phyloP scores from a whole-genome alignment of 2,113 vertebrate species.

The Rhipidura dahli region DNA sequence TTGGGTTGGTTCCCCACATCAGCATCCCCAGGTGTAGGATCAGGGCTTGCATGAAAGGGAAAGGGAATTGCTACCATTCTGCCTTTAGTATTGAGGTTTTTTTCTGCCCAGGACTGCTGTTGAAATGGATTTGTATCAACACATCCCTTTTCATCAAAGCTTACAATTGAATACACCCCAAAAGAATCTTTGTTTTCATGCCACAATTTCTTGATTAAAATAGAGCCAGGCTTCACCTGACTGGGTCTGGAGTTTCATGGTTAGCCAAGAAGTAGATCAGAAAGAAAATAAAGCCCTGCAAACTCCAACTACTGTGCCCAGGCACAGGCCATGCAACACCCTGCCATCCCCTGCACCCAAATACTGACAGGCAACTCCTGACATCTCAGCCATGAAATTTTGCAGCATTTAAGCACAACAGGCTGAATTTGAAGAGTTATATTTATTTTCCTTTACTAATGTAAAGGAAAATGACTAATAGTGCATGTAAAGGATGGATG shows the following conservation, averaged over 20 bases:
- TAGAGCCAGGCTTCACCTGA: not conserved
- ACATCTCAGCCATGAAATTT: not conserved
- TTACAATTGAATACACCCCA: not conserved
- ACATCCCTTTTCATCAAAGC: not conserved
- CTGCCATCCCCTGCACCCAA: not conserved
- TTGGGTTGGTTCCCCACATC: not conserved
- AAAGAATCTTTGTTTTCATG: not conserved
- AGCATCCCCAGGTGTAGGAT: not conserved
- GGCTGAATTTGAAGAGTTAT: not conserved
- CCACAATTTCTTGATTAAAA: conserved; percentile 15
- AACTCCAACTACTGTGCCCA: accelerated
- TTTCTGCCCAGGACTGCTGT: not conserved
- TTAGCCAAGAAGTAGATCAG: not conserved
- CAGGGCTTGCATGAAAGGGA: not conserved
- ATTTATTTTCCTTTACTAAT: not conserved
- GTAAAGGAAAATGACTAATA: no score
- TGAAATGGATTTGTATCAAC: not conserved
- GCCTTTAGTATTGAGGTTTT: not conserved
- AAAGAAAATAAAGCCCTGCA: not conserved
- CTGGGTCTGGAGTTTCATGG: not conserved
- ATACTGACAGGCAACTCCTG: not conserved
- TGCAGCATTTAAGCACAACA: not conserved
- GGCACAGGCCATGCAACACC: not conserved
- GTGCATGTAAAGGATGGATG: not conserved
- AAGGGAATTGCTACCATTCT: not conserved